Evolutionary conservation across 2,888 invertebrate species (phyloP), one percentile per base, ranked within the genome.

Genomic region (Myopa tessellatipennis): DNA sequence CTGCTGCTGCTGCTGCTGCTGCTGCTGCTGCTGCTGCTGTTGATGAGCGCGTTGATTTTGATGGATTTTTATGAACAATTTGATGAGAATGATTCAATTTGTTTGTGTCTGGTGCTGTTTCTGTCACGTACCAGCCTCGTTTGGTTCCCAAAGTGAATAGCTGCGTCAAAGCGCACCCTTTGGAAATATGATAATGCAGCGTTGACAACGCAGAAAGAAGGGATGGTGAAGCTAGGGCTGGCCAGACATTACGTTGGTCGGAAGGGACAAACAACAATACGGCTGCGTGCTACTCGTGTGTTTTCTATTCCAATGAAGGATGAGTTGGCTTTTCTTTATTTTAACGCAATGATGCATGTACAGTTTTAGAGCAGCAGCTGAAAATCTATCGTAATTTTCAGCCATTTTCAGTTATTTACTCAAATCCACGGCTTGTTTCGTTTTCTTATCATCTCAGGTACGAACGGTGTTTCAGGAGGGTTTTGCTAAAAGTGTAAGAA

Each of bases 321-420:
- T 85, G 85, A 85, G 86, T 85, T 85, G 85, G 85, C 85, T 84
- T 86, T 84, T 85, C 85, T 85, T 83, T 84, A 83, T 85, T 85
- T 85, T 87, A 87, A 87, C 85, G 85, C 85, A 85, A 86, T 84
- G 85, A 84, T 84, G 84, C 85, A 26, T 78, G 77, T 78, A 55
- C 55, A 26, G 14, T 16, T 36, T 58, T 3, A 10, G 14, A 69
- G 34, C n/a, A 40, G 71, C 55, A 71, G 38, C 71, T 71, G 71
- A 71, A 16, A 12, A 8, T 71, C 34, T 16, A 6, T n/a, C 45
- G 26, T 63, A 4, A 36, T 36, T 45, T 45, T 45, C 45, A 45
- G 45, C 6, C n/a, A 10, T 45, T 45, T 45, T 45, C 60, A 60
- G 26, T 12, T 3, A 26, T 26, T 26, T 26, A 26, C 26, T 45